Evolutionary conservation across 2,113 vertebrate genomes (phyloP), one percentile per base, ranked within the genome.

Genomic region (Solenodon paradoxus): DNA sequence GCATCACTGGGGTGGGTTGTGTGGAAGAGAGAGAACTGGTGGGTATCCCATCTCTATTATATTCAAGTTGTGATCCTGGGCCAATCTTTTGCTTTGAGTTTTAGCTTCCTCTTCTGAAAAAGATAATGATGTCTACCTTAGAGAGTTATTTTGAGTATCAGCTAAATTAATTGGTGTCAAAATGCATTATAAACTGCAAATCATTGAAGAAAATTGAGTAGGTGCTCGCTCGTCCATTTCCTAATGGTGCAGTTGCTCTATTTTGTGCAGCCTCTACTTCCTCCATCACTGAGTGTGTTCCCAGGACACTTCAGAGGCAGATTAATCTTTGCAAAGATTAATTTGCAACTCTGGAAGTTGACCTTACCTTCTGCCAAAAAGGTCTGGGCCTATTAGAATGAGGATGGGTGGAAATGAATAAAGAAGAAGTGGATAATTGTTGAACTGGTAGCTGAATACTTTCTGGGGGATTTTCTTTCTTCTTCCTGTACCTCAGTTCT

Each of bases 151-250:
- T 53, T 90, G 42, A 93, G 26, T 86, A 74, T 51, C 55, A 35
- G 13, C 38, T 89, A 42, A 89, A 59, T 89, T 92, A 91, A 53
- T 57, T 86, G 68, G 69, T 84, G 69, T 95, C 75, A 55, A 47
- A 83, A 92, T 87, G 26, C 53, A 75, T 42, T 75, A 82, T 3
- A 61, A 69, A 22, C 6, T 57, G 30, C 2, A 90, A 68, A 71
- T 66, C 51, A 28, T 9, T 45, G 47, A 61, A 42, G 32, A 69
- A 47, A 68, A 90, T 1, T 22, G 42, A 77, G 42, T 30, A 28
- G 3, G 20, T n/a, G 5, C 61, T 85, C n/a, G 10, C 13, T 91
- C 17, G n/a, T n/a, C 9, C 3, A 13, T 57, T 49, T 80, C 35
- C 19, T 53, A 80, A 51, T 9, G 28, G 19, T 8, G 17, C 12